A percentile compares a stretch with the other conserved stretches of the same genome.
phyloP scores from a whole-genome alignment of 2,797 vertebrate species.

The Peromyscus melanophrys region DNA sequence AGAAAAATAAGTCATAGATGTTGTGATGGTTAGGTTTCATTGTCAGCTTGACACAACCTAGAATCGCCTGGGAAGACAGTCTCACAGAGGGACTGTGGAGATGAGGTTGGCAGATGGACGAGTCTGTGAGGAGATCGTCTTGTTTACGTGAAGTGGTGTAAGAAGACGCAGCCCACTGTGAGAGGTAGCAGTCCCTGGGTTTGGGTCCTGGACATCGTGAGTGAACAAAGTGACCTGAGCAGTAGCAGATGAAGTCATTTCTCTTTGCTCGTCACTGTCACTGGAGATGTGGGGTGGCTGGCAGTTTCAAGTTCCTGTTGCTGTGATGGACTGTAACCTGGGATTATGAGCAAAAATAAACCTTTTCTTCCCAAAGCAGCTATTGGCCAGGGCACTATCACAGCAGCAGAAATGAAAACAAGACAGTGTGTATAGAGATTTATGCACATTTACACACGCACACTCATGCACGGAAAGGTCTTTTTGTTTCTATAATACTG shows the following conservation, averaged over 20 bases:
- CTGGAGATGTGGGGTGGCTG: background rate
- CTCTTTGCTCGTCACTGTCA: background rate
- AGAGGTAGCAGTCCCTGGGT: background rate
- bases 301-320: background rate
- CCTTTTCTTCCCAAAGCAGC: background rate
- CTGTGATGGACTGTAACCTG: background rate
- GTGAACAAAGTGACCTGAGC: background rate
- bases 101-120: background rate
- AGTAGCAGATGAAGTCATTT: background rate
- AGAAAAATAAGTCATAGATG: background rate
- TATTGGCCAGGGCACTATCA: background rate
- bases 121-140: background rate
- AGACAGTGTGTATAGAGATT: background rate
- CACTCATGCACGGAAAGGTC: background rate
- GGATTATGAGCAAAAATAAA: background rate
- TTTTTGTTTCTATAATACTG: background rate
- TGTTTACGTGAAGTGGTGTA: background rate
- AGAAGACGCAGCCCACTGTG: background rate
- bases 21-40: background rate
- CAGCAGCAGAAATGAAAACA: background rate
- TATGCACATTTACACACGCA: background rate
- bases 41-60: too few relatives aligned
- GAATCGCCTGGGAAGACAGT: background rate
- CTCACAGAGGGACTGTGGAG: background rate
- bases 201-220: background rate